Evolutionary conservation across 2,797 vertebrate species (phyloP).

Genomic region (Macropodus opercularis): DNA sequence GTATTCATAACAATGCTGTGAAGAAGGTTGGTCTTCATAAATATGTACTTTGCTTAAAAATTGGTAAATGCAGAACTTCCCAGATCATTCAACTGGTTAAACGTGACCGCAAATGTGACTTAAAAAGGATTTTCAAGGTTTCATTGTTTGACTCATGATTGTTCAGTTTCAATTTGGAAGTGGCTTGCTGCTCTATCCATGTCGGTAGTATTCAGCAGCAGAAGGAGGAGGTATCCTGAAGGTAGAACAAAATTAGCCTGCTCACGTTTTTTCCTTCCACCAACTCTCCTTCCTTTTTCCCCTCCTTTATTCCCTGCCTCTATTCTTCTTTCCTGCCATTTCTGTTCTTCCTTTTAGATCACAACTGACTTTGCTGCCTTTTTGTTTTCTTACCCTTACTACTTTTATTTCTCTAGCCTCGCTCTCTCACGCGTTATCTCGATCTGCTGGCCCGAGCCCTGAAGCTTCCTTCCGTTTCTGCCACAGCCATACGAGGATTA

Average conservation of each 20-base stretch:
- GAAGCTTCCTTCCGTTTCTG: conserved; percentile 6
- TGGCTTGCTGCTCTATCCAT: conserved; percentile 44
- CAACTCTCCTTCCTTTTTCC: background rate
- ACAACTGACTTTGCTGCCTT: conserved; percentile 23
- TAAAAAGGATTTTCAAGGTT: conserved; percentile 8
- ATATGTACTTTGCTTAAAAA: background rate
- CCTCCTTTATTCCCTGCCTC: conserved; percentile 7
- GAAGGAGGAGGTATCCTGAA: conserved; percentile 55
- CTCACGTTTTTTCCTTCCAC: conserved; percentile 27
- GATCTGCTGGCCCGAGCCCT: background rate
- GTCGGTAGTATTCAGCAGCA: conserved; percentile 39
- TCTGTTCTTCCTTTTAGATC: conserved; percentile 14
- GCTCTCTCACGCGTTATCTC: conserved; percentile 2
- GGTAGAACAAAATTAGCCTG: conserved; percentile 54
- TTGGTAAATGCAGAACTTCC: background rate
- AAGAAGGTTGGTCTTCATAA: background rate
- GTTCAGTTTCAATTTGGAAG: conserved; percentile 19
- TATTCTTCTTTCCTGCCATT: conserved; percentile 14
- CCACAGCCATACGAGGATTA: conserved; percentile 34
- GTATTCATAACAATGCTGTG: background rate
- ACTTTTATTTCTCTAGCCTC: conserved; percentile 15
- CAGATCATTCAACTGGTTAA: conserved; percentile 13
- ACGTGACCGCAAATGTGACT: conserved; percentile 15
- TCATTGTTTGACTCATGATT: conserved; percentile 11
- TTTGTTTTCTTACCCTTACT: conserved; percentile 4